These are phyloP conservation scores for Pseudoatta argentina DNA, from an alignment of 1,140 invertebrate species.

Conservation along the genomic window DNA sequence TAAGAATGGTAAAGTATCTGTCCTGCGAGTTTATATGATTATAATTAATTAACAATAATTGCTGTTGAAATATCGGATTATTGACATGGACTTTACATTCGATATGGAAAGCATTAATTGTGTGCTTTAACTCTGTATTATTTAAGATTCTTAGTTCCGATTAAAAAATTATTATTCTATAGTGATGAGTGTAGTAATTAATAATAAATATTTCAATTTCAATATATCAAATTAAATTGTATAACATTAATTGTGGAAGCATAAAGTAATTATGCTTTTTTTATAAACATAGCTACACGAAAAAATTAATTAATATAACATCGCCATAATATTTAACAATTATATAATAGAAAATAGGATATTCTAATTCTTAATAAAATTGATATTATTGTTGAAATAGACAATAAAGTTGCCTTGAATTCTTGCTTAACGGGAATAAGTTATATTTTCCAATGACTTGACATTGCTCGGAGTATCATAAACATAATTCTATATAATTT, in stretches of 20 bases:
- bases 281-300: neutral
- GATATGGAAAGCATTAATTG: neutral
- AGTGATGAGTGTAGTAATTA: neutral
- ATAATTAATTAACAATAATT: neutral
- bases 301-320: neutral
- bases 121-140: neutral
- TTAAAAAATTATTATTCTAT: conserved; percentile 3
- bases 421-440: conserved; percentile 8
- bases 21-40: neutral
- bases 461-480: conserved; percentile 12
- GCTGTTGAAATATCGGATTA: conserved; percentile 7
- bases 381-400: neutral
- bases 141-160: conserved; percentile 1
- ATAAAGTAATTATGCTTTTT: neutral
- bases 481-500: conserved; percentile 36
- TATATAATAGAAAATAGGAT: neutral
- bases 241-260: no score
- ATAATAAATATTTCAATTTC: conserved; percentile 24
- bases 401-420: conserved; percentile 8
- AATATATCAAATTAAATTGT: neutral
- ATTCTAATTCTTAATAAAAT: neutral
- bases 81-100: neutral
- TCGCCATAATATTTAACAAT: neutral
- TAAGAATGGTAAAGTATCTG: neutral
- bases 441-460: conserved; percentile 27